phyloP scores from a whole-genome alignment of 2,888 invertebrate genomes.

The Drosophila borborema region DNA sequence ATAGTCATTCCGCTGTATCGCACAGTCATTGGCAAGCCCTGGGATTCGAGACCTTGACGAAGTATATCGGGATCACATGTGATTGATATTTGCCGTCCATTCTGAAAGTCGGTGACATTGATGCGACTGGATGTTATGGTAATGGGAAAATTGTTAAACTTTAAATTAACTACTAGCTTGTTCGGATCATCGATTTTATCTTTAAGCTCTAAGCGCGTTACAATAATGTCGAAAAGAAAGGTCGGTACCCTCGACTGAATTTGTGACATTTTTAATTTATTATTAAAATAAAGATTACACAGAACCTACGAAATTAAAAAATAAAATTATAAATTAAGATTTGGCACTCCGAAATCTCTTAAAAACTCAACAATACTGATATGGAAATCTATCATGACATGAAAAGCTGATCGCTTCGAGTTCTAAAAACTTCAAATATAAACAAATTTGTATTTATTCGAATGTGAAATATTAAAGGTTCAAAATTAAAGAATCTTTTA shows the following conservation, averaged over 20 bases:
- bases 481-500: neutral
- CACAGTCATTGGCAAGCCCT: constrained; percentile 62
- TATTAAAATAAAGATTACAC: neutral
- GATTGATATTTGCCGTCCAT: constrained; percentile 66
- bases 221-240: constrained; percentile 70
- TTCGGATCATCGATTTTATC: constrained; percentile 43
- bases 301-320: neutral
- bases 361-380: neutral
- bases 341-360: neutral
- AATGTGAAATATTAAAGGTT: neutral
- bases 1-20: constrained; percentile 36
- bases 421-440: neutral
- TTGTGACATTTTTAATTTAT: constrained; percentile 27
- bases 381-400: constrained; percentile 2
- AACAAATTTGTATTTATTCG: neutral
- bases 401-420: neutral
- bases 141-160: constrained; percentile 55
- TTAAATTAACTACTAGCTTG: constrained; percentile 48
- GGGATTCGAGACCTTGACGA: constrained; percentile 41
- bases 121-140: constrained; percentile 75
- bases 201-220: constrained; percentile 59
- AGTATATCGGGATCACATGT: constrained; percentile 39
- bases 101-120: constrained; percentile 71
- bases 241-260: neutral
- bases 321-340: constrained; percentile 3